These are phyloP conservation scores for Chiloscyllium punctatum DNA, from an alignment of 2,797 vertebrate genomes.

Conservation along the genomic window DNA sequence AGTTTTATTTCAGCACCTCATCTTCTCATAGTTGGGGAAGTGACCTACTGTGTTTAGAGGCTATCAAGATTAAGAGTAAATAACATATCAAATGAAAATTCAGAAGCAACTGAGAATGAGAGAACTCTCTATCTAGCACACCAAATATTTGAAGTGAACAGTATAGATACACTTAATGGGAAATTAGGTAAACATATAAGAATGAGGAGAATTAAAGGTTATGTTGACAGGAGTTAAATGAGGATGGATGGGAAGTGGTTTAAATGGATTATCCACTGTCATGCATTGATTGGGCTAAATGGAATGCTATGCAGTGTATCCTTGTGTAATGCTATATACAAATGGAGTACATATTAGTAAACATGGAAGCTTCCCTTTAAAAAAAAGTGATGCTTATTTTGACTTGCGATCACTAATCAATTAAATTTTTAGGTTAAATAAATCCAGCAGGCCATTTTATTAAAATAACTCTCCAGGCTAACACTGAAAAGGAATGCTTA, in stretches of 20 bases:
- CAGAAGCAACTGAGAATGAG: too few species aligned
- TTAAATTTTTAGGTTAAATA: neutral
- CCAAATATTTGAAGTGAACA: too few species aligned
- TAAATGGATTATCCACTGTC: neutral
- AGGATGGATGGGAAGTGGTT: neutral
- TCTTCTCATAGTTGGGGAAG: too few species aligned
- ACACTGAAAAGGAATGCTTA: neutral
- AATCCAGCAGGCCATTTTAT: neutral
- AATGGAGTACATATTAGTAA: neutral
- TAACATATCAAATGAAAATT: too few species aligned
- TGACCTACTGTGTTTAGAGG: too few species aligned
- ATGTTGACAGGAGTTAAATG: neutral
- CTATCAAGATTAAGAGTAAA: too few species aligned
- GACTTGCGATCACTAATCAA: too few species aligned
- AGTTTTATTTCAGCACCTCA: too few species aligned
- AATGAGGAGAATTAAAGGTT: neutral
- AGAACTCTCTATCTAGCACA: too few species aligned
- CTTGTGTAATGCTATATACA: neutral
- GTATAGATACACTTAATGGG: neutral
- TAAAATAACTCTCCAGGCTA: neutral
- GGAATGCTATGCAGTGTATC: neutral
- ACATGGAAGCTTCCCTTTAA: neutral
- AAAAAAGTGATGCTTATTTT: neutral
- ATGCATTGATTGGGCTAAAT: neutral
- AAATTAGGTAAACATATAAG: neutral